These are phyloP conservation scores for Epinotia brunnichana DNA, from an alignment of 2,888 invertebrate genomes.

Conservation along the genomic window DNA sequence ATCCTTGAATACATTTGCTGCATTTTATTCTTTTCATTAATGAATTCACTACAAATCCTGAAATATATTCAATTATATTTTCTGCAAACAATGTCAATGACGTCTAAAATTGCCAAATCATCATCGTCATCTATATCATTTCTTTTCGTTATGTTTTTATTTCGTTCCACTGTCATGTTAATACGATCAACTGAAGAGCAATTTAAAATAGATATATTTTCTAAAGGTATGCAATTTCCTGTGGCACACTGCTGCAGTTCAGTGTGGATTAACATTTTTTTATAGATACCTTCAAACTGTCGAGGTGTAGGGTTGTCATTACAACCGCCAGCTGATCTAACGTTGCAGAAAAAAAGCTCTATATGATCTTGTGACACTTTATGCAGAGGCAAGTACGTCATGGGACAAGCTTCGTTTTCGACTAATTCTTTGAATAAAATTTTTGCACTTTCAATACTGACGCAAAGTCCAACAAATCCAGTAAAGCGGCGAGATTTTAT, in stretches of 20 bases:
- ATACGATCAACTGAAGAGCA: conserved; percentile 14
- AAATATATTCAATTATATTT: conserved; percentile 20
- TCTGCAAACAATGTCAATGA: conserved; percentile 18
- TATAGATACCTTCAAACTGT: conserved; percentile 26
- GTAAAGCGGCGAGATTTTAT: conserved; percentile 28
- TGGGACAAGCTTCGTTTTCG: not conserved
- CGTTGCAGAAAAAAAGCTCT: conserved; percentile 35
- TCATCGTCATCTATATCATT: not conserved
- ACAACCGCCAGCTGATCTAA: conserved; percentile 37
- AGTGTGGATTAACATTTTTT: conserved; percentile 23
- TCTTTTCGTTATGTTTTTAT: not conserved
- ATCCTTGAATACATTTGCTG: conserved; percentile 18
- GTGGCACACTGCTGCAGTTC: conserved; percentile 13
- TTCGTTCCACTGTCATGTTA: conserved; percentile 4
- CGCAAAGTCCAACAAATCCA: conserved; percentile 36
- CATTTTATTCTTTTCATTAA: conserved; percentile 13
- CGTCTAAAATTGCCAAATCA: conserved; percentile 7
- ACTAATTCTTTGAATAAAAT: conserved; percentile 2
- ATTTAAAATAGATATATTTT: conserved; percentile 23
- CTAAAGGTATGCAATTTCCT: conserved; percentile 18
- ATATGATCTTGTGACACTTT: conserved; percentile 28
- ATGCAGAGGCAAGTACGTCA: conserved; percentile 7
- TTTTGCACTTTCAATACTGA: conserved; percentile 38
- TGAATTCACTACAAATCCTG: conserved; percentile 16
- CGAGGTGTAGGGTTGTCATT: conserved; percentile 33